Conservation (phyloP, 2,888 invertebrate genomes). For the Scaptomyza tumidula region DNA sequence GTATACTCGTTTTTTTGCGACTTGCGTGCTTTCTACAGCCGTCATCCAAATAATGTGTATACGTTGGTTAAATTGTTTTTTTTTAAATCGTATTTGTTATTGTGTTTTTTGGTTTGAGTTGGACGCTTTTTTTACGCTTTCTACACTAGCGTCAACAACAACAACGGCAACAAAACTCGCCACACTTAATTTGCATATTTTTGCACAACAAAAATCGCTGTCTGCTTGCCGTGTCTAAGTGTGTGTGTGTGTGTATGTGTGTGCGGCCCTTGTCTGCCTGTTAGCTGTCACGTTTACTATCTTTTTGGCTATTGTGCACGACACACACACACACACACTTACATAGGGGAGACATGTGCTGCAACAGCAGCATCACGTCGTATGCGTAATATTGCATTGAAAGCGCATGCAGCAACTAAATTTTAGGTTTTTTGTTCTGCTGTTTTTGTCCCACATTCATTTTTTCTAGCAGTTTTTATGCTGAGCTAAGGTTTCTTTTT, state of each 20-base stretch:
- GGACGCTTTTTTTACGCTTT: conserved; percentile 67
- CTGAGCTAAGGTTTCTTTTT: conserved; percentile 49
- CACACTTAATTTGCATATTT: conserved; percentile 78
- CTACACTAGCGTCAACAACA: conserved; percentile 56
- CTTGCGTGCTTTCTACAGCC: conserved; percentile 68
- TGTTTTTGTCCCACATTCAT: conserved; percentile 13
- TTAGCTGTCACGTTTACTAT: conserved; percentile 71
- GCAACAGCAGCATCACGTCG: conserved; percentile 55
- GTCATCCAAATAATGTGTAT: conserved; percentile 71
- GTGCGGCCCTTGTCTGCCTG: conserved; percentile 56
- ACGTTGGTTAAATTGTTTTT: conserved; percentile 39
- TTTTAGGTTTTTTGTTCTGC: conserved; percentile 34
- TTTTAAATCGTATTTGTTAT: conserved; percentile 42
- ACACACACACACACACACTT: conserved; percentile 33
- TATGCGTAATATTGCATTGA: conserved; percentile 77
- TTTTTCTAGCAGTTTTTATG: conserved; percentile 45
- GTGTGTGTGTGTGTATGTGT: conserved; percentile 20
- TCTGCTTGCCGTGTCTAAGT: conserved; percentile 24
- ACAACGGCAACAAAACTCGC: conserved; percentile 61
- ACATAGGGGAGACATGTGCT: conserved; percentile 32
- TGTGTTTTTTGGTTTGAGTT: conserved; percentile 38
- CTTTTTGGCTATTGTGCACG: conserved; percentile 59
- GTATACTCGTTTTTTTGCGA: conserved; percentile 77
- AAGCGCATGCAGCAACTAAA: conserved; percentile 47
- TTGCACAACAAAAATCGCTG: conserved; percentile 59